Base-by-base conservation (phyloP, 35 echinoderm and acorn worm genomes). In the Anneissia japonica region DNA sequence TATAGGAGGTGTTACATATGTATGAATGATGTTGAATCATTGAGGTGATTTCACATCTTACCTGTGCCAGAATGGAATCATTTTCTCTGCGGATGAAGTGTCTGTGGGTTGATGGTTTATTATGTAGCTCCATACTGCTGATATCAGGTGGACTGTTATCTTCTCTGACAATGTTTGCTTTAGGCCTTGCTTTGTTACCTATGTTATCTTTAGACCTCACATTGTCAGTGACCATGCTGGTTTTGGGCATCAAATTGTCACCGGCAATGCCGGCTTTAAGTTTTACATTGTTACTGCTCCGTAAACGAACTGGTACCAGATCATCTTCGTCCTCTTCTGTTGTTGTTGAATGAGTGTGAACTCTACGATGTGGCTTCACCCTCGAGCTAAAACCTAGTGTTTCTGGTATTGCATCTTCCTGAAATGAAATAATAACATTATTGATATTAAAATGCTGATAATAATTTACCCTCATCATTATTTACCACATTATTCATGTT, bases 11-110 rank as follows among this genome's bases (percentile, higher is more conserved):
- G n/a, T n/a, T n/a, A n/a, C n/a, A n/a, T n/a, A n/a, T n/a, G n/a
- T n/a, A n/a, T n/a, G n/a, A n/a, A n/a, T n/a, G n/a, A n/a, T n/a
- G n/a, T n/a, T n/a, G n/a, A n/a, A n/a, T n/a, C n/a, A n/a, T n/a
- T n/a, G n/a, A n/a, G n/a, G n/a, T n/a, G n/a, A n/a, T n/a, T n/a
- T n/a, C n/a, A n/a, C n/a, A 3, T 84, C 35, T 51, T 88, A 97
- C 95, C 92, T 97, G 95, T 29, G 95, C 95, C 87, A 97, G 86
- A 45, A 93, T 85, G 26, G 95, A 91, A 14, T 86, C 46, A 79
- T 97, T 97, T 29, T 72, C 72, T 73, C 84, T 88, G 0, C 89
- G 85, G 26, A 93, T 86, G 46, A 97, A 97, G 55, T 97, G 95
- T 10, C 87, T 93, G 30, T 83, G 83, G 77, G 89, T 90, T 1